A percentile compares a stretch with the other conserved stretches of the same genome.
These are phyloP conservation scores for Sandelia bainsii DNA, from an alignment of 2,797 vertebrate genomes.

Conservation along the genomic window DNA sequence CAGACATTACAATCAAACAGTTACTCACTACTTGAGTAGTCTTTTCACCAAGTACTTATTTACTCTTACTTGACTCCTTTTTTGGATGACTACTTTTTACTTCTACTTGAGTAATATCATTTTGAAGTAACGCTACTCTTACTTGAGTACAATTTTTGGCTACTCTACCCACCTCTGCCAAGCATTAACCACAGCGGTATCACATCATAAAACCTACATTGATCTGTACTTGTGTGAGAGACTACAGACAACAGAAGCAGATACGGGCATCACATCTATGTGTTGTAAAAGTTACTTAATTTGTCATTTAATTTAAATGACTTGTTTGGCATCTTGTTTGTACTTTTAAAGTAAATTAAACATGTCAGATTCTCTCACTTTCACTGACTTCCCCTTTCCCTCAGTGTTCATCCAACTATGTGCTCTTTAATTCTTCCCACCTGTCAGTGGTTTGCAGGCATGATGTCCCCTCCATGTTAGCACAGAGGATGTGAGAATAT, in stretches of 20 bases:
- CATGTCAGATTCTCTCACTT: conserved; percentile 23
- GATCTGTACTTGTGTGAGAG: neutral
- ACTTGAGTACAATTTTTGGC: too few relatives aligned
- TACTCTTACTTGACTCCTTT: too few relatives aligned
- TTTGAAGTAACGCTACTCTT: too few relatives aligned
- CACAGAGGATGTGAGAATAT: conserved; percentile 41
- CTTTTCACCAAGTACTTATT: too few relatives aligned
- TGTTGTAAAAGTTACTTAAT: neutral
- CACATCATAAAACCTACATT: neutral
- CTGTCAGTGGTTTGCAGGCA: conserved; percentile 42
- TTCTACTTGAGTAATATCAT: too few relatives aligned
- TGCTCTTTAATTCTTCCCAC: conserved; percentile 40
- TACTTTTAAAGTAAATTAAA: conserved; percentile 13
- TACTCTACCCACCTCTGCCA: too few relatives aligned
- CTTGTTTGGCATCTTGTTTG: neutral
- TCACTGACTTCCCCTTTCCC: conserved; percentile 14
- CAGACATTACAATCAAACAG: too few relatives aligned
- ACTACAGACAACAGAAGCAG: neutral
- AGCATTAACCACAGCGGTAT: too few relatives aligned
- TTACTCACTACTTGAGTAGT: too few relatives aligned
- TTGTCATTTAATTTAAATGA: neutral
- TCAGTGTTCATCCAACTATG: neutral
- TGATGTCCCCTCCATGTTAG: conserved; percentile 36
- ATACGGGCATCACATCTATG: neutral
- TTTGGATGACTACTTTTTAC: too few relatives aligned